phyloP scores from a whole-genome alignment of 1,140 invertebrate species.

The Sinella curviseta region DNA sequence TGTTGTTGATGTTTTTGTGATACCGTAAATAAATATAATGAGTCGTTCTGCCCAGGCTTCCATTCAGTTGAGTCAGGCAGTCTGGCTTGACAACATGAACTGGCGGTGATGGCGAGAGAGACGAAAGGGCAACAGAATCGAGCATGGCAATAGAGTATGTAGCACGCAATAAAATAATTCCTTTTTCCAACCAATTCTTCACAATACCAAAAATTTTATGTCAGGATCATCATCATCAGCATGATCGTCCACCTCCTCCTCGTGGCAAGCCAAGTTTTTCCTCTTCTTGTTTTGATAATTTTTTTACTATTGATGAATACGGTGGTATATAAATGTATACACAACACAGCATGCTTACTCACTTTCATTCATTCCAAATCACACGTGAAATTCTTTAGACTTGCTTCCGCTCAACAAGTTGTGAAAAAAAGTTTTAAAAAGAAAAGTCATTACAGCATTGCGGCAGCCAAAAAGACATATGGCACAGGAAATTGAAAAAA shows the following conservation, averaged over 20 bases:
- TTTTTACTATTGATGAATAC: not conserved
- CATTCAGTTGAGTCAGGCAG: conserved; percentile 20
- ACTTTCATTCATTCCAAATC: not conserved
- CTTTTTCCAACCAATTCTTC: not conserved
- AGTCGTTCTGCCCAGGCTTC: not conserved
- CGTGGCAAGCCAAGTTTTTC: not conserved
- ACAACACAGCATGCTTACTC: not conserved
- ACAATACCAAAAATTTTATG: not conserved
- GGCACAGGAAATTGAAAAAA: too few species aligned
- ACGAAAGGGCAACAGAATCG: not conserved
- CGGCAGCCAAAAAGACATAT: too few species aligned
- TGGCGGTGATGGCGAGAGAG: not conserved
- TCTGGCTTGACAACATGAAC: not conserved
- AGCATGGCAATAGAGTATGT: not conserved
- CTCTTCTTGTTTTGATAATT: not conserved
- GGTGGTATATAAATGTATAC: too few species aligned
- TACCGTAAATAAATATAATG: conserved; percentile 22
- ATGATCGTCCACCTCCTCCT: too few species aligned
- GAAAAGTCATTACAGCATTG: too few species aligned
- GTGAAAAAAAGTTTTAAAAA: not conserved
- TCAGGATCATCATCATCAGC: not conserved
- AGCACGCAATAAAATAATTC: conserved; percentile 16
- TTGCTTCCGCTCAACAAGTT: not conserved
- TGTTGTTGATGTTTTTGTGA: conserved; percentile 14
- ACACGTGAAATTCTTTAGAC: not conserved